Base-by-base conservation (phyloP, 2,797 vertebrate species). In the Schizopygopsis pylzovi region DNA sequence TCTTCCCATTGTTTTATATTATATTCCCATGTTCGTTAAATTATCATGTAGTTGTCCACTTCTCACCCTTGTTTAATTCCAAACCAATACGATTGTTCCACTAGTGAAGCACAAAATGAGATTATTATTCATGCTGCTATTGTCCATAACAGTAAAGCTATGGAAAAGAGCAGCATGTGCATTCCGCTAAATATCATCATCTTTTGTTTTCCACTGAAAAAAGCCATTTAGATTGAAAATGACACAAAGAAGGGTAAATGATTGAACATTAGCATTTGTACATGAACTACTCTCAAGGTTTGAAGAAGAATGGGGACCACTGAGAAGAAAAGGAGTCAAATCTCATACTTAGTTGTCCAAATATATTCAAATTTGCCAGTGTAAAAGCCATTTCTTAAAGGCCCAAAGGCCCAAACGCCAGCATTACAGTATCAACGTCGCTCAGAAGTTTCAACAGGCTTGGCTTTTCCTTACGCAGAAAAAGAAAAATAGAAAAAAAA, bases 361-460 rank as follows among this genome's bases (percentile, higher is more conserved):
- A 65, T 77, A 41, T 45, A 59, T 56, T 25, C 16, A 43, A 68
- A 71, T 20, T 37, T 56, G 63, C 47, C 82, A 16, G 56, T 83
- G 82, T 63, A 52, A 9, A 67, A 49, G 47, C 82, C 45, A 68
- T 65, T 25, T 4, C 43, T 33, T 63, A 85, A 33, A 80, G 20
- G 25, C 70, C 39, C 45, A 68, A 77, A 68, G 33, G 33, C 68
- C 45, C 45, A 68, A 77, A 28, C 25, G 25, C 25, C 25, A 28
- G 25, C 73, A 54, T 83, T 65, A 85, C 52, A 72, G 37, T 71
- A 61, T 52, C 52, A 73, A 77, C 45, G 63, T 92, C 93, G 96
- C 96, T 96, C 96, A 95, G 95, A 96, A 94, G 92, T 92, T 84
- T 76, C 86, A 87, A 89, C 63, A 88, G 80, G 73, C 90, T 92